phyloP scores from a whole-genome alignment of 2,888 invertebrate species.

The Stegana nigrithorax region DNA sequence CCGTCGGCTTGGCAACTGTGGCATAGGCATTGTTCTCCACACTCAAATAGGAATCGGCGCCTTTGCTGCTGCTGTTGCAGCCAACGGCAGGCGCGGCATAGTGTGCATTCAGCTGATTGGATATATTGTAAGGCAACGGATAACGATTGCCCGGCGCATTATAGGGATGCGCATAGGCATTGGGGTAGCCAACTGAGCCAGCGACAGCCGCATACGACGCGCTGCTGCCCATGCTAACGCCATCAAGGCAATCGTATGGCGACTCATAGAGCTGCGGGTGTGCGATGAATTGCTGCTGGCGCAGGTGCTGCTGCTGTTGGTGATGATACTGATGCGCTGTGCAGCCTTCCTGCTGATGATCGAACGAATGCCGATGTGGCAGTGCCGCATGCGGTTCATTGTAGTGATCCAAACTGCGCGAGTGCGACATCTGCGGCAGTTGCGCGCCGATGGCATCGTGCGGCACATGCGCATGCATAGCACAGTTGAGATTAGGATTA shows the following conservation, averaged over 20 bases:
- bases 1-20: conserved; percentile 46
- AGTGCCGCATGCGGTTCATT: conserved; percentile 56
- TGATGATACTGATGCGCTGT: conserved; percentile 37
- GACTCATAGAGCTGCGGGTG: conserved; percentile 58
- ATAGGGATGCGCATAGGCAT: conserved; percentile 58
- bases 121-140: conserved; percentile 66
- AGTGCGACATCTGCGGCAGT: conserved; percentile 62
- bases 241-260: conserved; percentile 66
- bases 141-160: conserved; percentile 68
- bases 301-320: conserved; percentile 39
- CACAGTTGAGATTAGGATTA: conserved; percentile 35
- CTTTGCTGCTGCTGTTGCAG: conserved; percentile 33
- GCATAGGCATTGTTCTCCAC: conserved; percentile 53
- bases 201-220: conserved; percentile 60
- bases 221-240: conserved; percentile 54
- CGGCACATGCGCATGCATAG: conserved; percentile 38
- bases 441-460: no score
- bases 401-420: conserved; percentile 68
- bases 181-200: conserved; percentile 14
- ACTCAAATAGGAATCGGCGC: conserved; percentile 37
- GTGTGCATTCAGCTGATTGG: conserved; percentile 62
- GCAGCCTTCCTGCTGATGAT: conserved; percentile 63
- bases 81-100: conserved; percentile 45
- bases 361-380: conserved; percentile 67
- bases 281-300: conserved; percentile 32